Evolutionary conservation across 2,113 vertebrate species (phyloP).

Genomic region (Tetraodon nigroviridis): DNA sequence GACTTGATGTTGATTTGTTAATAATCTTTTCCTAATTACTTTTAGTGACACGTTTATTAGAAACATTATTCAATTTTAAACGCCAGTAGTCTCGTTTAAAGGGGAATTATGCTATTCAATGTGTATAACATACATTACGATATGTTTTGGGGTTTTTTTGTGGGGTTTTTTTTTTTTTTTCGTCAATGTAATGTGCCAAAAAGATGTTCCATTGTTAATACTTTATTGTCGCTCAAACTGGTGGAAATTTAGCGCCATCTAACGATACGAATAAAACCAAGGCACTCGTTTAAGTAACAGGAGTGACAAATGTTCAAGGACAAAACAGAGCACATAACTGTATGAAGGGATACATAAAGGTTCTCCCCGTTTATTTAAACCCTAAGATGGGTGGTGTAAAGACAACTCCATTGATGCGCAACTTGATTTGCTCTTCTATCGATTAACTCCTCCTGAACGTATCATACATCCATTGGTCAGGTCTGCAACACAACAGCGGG

Average conservation of each 20-base stretch:
- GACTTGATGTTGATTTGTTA: too few relatives aligned
- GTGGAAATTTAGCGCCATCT: conserved; percentile 29
- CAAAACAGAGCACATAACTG: background rate
- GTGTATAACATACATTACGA: too few relatives aligned
- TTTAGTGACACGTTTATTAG: too few relatives aligned
- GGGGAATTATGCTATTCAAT: too few relatives aligned
- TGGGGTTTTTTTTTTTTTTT: too few relatives aligned
- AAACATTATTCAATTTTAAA: too few relatives aligned
- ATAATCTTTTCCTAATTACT: too few relatives aligned
- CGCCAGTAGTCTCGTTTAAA: too few relatives aligned
- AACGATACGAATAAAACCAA: conserved; percentile 5
- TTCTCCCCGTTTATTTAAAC: background rate
- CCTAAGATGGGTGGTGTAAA: background rate
- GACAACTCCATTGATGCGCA: background rate
- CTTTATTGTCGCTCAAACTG: background rate
- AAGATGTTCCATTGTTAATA: too few relatives aligned
- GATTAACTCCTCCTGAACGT: conserved; percentile 24
- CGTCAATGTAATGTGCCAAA: too few relatives aligned
- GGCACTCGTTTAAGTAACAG: background rate
- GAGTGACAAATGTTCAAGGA: background rate
- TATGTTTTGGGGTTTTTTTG: too few relatives aligned
- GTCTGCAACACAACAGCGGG: conserved; percentile 54
- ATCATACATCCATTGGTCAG: conserved; percentile 35
- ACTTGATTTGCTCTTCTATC: background rate
- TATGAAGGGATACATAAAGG: background rate